Evolutionary conservation across 2,888 invertebrate genomes (phyloP).

Genomic region (Caenorhabditis angaria): DNA sequence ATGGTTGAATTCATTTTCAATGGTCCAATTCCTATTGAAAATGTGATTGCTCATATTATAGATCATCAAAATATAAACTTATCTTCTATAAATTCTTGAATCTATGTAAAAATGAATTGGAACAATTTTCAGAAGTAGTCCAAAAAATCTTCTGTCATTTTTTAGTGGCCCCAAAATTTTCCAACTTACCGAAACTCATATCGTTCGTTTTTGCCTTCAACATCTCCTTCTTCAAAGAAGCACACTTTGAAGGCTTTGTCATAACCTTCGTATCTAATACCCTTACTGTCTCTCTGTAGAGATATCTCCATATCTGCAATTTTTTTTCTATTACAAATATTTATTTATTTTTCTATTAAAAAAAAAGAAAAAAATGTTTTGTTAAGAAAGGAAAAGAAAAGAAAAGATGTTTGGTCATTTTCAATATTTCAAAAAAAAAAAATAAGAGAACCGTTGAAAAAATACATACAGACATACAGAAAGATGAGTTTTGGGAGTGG

Average conservation of each 20-base stretch:
- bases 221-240: conserved; percentile 68
- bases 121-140: no score
- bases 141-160: no score
- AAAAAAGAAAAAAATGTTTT: conserved; percentile 6
- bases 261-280: conserved; percentile 71
- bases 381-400: not conserved
- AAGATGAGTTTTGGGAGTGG: conserved; percentile 41
- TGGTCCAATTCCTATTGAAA: no score
- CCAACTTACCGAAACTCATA: conserved; percentile 67
- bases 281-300: conserved; percentile 66
- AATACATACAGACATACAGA: not conserved
- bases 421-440: not conserved
- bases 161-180: no score
- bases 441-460: conserved; percentile 15
- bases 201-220: conserved; percentile 69
- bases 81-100: no score
- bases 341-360: not conserved
- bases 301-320: conserved; percentile 61
- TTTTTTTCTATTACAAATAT: not conserved
- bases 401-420: not conserved
- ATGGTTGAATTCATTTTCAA: no score
- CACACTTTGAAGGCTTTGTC: conserved; percentile 67
- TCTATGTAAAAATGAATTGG: no score
- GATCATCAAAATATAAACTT: no score
- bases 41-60: no score